Percentiles rank a stretch among this genome's conserved stretches.
Evolutionary conservation across 2,113 vertebrate species (phyloP).

Genomic region (Fregata magnificens): DNA sequence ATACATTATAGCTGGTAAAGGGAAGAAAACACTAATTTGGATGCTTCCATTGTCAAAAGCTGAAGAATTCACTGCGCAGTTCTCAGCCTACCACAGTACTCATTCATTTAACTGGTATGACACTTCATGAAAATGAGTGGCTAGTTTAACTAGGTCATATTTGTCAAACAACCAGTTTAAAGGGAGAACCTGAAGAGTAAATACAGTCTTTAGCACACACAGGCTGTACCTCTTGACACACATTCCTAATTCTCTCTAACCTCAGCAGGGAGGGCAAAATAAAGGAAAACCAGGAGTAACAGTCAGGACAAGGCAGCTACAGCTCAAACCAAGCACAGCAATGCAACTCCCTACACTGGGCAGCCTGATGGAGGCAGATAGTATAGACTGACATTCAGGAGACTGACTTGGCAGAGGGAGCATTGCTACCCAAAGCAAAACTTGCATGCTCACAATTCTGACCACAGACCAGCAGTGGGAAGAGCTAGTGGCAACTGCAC

Average conservation of each 20-base stretch:
- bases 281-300: neutral
- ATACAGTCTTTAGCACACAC: neutral
- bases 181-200: neutral
- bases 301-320: neutral
- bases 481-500: neutral
- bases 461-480: neutral
- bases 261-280: rapidly evolving
- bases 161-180: constrained; percentile 27
- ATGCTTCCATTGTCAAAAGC: neutral
- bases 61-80: neutral
- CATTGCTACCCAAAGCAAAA: neutral
- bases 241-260: neutral
- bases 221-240: neutral
- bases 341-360: neutral
- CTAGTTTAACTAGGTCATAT: constrained; percentile 30
- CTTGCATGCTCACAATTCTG: neutral
- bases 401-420: neutral
- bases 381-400: neutral
- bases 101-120: neutral
- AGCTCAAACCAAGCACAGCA: neutral
- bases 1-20: neutral
- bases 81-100: neutral
- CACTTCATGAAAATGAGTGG: neutral
- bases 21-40: neutral
- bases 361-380: neutral